phyloP scores from a whole-genome alignment of 2,888 invertebrate species.

The Meliscaeva auricollis region DNA sequence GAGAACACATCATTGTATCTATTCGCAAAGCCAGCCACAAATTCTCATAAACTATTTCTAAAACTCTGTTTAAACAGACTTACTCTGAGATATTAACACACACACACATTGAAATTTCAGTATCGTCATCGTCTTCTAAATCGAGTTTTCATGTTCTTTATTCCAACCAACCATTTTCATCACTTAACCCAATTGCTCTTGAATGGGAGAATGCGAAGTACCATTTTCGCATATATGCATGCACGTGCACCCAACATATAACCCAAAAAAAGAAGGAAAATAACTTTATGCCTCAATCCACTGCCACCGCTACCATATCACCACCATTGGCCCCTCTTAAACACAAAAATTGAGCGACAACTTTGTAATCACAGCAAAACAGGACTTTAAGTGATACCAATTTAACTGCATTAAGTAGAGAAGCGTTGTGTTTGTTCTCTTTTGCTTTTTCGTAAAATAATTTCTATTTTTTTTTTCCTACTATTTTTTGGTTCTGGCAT shows the following conservation, averaged over 20 bases:
- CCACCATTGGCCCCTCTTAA: neutral
- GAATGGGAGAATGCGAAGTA: constrained; percentile 29
- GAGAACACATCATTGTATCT: too few relatives aligned
- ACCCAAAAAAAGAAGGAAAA: neutral
- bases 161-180: constrained; percentile 67
- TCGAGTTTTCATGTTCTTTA: constrained; percentile 71
- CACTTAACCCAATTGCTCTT: constrained; percentile 72
- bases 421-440: constrained; percentile 55
- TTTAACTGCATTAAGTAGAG: constrained; percentile 71
- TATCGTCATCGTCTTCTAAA: constrained; percentile 39
- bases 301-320: too few relatives aligned
- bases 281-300: neutral
- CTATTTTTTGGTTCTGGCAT: constrained; percentile 45
- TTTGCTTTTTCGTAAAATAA: neutral
- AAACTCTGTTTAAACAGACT: constrained; percentile 31
- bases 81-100: neutral
- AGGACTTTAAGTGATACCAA: constrained; percentile 74
- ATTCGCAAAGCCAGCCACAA: constrained; percentile 14
- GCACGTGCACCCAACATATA: constrained; percentile 46
- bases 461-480: too few relatives aligned
- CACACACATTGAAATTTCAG: neutral
- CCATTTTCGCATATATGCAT: constrained; percentile 28
- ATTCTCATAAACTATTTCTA: constrained; percentile 22
- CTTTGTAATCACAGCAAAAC: constrained; percentile 75
- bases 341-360: constrained; percentile 73